Base-by-base conservation (phyloP, 2,888 invertebrate species). In the Heliconius charithonia region DNA sequence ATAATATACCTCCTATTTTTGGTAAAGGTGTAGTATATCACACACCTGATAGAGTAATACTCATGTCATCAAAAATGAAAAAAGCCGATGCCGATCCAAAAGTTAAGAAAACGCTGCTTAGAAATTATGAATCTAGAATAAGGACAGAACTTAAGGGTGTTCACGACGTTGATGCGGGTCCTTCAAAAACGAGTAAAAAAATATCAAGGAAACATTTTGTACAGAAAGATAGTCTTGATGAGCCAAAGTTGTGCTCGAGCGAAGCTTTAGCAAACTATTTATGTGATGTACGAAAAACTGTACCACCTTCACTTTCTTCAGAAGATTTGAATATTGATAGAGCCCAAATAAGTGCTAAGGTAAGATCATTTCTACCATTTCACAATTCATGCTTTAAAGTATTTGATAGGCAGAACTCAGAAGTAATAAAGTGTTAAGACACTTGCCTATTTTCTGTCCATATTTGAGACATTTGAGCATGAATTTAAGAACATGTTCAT, bases 201-300 rank as follows among this genome's bases (percentile, higher is more conserved):
- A 41, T 69, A 10, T 32, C 72, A 74, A 27, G 25, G 19, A 74
- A 63, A 45, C 27, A 32, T 45, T 27, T 32, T 13, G 45, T 6
- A 41, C 81, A 84, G 70, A 89, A 88, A 78, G 88, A 89, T 27
- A 86, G 88, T 75, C 82, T 95, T 32, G 84, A 84, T 72, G 85
- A 89, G 62, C 95, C 95, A 0, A 85, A 90, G 2, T 78, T 93
- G 41, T 94, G 94, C 85, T 93, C 95, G 1, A 95, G 93, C 81
- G 91, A 89, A 83, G 85, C 86, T 12, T 85, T 94, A 80, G 92
- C 92, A 45, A 90, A 89, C 81, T 93, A 93, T 82, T 84, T 95
- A 79, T 82, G 87, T 22, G 90, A 92, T 75, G 83, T 91, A 66
- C 83, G 83, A 70, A 88, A 88, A 69, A 77, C 85, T 6, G 79